Evolutionary conservation across 2,113 vertebrate species (phyloP).

Genomic region (Ceyx margarethae): DNA sequence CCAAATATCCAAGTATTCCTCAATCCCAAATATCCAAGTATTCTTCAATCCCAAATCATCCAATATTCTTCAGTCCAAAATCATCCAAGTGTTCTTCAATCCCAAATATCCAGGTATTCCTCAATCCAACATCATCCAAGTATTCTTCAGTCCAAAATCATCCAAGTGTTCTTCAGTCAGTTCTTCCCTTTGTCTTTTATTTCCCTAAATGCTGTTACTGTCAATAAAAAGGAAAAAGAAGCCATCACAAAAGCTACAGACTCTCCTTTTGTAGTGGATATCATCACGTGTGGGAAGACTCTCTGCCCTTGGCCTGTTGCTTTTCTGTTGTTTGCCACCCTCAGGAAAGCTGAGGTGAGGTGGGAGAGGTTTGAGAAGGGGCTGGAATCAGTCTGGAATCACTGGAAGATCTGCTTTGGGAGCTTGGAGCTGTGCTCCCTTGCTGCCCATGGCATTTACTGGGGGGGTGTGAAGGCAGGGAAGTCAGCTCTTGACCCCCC

Average conservation of each 20-base stretch:
- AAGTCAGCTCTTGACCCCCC: not conserved
- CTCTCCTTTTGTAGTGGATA: not conserved
- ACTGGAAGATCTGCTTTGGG: not conserved
- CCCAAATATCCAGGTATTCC: accelerated
- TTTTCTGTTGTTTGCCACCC: not conserved
- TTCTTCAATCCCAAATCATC: not conserved
- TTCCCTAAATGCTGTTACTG: not conserved
- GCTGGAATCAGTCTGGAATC: not conserved
- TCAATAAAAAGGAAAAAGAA: not conserved
- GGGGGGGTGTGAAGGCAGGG: not conserved
- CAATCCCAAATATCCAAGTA: too few species aligned
- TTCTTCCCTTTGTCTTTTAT: not conserved
- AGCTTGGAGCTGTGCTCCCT: not conserved
- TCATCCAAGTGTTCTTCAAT: not conserved
- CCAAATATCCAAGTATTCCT: not conserved
- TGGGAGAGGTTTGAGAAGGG: not conserved
- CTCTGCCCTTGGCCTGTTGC: not conserved
- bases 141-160: not conserved
- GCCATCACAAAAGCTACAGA: accelerated
- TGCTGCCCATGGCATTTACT: not conserved
- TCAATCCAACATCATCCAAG: not conserved
- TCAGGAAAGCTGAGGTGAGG: not conserved
- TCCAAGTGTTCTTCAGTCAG: too few species aligned
- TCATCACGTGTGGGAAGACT: not conserved
- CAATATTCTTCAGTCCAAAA: too few species aligned